Evolutionary conservation across 2,797 vertebrate species (phyloP).

Genomic region (Urosaurus nigricauda): DNA sequence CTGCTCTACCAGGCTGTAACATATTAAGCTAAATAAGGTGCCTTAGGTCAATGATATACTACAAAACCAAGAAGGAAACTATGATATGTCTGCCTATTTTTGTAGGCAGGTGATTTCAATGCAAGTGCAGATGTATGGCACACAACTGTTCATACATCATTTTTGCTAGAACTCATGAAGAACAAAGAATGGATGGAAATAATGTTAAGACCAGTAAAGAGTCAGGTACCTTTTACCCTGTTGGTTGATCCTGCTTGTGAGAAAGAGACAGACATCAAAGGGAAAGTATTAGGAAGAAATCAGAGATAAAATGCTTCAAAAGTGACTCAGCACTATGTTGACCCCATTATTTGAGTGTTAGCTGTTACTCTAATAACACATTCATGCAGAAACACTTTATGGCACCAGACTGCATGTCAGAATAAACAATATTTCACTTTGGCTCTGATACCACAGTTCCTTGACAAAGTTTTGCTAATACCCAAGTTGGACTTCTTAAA

Average conservation of each 20-base stretch:
- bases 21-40: conserved; percentile 59
- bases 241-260: conserved; percentile 98
- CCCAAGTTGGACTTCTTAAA: background rate
- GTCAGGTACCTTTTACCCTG: conserved; percentile 98
- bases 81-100: conserved; percentile 71
- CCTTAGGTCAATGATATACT: conserved; percentile 65
- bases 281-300: conserved; percentile 79
- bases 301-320: conserved; percentile 49
- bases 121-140: conserved; percentile 83
- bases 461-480: background rate
- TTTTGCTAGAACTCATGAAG: conserved; percentile 78
- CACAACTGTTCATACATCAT: conserved; percentile 78
- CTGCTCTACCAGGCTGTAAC: conserved; percentile 21
- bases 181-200: conserved; percentile 81
- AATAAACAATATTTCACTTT: background rate
- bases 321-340: conserved; percentile 11
- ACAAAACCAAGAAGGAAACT: conserved; percentile 71
- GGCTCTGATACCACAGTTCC: background rate
- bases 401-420: background rate
- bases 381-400: conserved; percentile 17
- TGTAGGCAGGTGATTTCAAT: conserved; percentile 65
- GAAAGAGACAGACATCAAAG: conserved; percentile 88
- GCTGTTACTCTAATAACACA: conserved; percentile 1
- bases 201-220: conserved; percentile 84
- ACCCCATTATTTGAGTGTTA: conserved; percentile 10